Percentiles rank a stretch among this genome's conserved stretches.
phyloP scores from a whole-genome alignment of 1,140 invertebrate genomes.

The Heliconius hermathena region DNA sequence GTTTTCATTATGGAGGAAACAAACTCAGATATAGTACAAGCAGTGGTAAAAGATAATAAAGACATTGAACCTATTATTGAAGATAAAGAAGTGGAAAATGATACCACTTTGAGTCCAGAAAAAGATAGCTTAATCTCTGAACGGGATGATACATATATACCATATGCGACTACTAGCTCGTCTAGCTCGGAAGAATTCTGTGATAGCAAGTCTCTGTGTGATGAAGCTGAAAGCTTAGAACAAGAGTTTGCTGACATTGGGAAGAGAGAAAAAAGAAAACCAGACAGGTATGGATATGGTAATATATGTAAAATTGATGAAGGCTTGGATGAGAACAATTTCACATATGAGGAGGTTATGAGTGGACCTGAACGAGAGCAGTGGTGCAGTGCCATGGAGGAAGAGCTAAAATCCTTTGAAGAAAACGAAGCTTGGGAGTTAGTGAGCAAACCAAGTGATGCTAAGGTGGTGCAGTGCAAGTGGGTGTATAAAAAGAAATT shows the following conservation, averaged over 20 bases:
- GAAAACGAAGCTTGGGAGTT: conserved; percentile 35
- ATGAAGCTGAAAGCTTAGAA: no score
- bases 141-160: no score
- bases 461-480: conserved; percentile 25
- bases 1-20: no score
- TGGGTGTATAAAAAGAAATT: conserved; percentile 38
- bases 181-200: no score
- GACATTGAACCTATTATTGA: not conserved
- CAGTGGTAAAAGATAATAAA: conserved; percentile 17
- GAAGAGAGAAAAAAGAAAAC: conserved; percentile 31
- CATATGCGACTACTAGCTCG: not conserved
- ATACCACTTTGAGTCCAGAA: no score
- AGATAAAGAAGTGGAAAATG: not conserved
- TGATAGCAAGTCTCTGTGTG: no score
- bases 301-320: conserved; percentile 28
- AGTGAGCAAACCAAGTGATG: conserved; percentile 18
- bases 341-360: conserved; percentile 34
- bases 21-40: conserved; percentile 23
- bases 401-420: conserved; percentile 41
- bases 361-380: conserved; percentile 31
- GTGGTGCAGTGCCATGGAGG: conserved; percentile 24
- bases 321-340: conserved; percentile 25
- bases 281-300: conserved; percentile 23
- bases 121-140: no score
- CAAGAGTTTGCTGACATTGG: not conserved